Base-by-base conservation (phyloP, 1,140 invertebrate genomes). In the Drosophila carrolli region DNA sequence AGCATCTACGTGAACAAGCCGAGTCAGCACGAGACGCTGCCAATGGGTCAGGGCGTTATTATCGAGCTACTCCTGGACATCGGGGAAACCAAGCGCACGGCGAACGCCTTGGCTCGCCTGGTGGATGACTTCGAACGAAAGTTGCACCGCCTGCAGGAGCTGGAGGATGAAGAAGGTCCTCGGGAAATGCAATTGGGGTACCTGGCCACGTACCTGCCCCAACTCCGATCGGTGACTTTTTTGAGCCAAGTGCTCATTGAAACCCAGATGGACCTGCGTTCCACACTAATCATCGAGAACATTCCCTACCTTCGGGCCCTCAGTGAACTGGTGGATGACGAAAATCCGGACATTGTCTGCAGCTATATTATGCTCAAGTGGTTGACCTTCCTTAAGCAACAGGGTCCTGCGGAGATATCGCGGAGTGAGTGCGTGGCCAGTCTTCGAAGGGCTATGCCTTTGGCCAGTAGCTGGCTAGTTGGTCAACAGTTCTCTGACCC, bases 341-440 rank as follows among this genome's bases (percentile, higher is more conserved):
- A 82, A 3, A 37, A 48, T 1, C 75, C 66, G 5, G 84, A 81
- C 3, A 91, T 81, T 0, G 32, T 91, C 0, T 91, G 91, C 65
- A 91, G 85, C 56, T 92, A 90, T 27, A 90, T 91, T n/a, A 90
- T 92, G 91, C 16, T 92, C 4, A 68, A 71, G 29, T 75, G 90
- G 40, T 65, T 92, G 35, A 70, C 75, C 11, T 91, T 72, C 29
- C 77, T 92, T 3, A 90, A 91, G 38, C 72, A 77, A 11, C 84
- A 91, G 19, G 91, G 91, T 0, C 90, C 91, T 0, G 84, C 79
- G 6, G 84, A 89, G 47, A 90, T 92, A 1, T 81, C 84, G 1
- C 74, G 82, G 0, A 58, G 62, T 7, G 91, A 91, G 50, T 92
- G 91, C 53, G 74, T 91, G 6, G 73, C 88, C 51, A 91, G 84